A percentile compares a stretch with the other conserved stretches of the same genome.
Evolutionary conservation across 1,140 invertebrate species (phyloP).

Genomic region (Ptiloglossa arizonensis): DNA sequence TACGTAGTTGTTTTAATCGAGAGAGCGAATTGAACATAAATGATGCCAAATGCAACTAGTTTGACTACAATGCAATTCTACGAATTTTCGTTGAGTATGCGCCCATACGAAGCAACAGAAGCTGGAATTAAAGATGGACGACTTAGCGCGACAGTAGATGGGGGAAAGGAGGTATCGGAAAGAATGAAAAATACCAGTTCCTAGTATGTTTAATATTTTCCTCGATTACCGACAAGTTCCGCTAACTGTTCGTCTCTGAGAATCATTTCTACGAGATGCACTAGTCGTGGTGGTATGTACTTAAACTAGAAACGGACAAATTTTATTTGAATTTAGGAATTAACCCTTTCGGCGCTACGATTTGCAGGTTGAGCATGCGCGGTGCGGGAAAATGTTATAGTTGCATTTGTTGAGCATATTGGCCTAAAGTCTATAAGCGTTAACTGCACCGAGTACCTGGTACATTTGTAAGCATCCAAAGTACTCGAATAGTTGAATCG

Average conservation of each 20-base stretch:
- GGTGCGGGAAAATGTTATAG: too few species aligned
- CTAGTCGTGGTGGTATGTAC: neutral
- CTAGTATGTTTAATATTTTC: conserved; percentile 7
- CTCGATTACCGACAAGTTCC: neutral
- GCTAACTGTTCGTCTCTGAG: neutral
- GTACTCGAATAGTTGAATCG: too few species aligned
- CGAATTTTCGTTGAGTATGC: neutral
- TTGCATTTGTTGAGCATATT: too few species aligned
- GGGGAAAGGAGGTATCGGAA: neutral
- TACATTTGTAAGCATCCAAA: too few species aligned
- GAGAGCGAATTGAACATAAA: neutral
- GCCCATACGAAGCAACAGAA: neutral
- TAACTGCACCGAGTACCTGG: too few species aligned
- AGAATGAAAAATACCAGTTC: neutral
- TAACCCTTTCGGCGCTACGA: too few species aligned
- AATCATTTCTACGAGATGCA: neutral
- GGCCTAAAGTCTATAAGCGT: too few species aligned
- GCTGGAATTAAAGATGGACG: neutral
- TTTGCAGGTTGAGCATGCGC: too few species aligned
- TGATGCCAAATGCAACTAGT: conserved; percentile 3
- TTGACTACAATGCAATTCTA: neutral
- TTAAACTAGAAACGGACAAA: neutral
- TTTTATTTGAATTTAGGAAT: neutral
- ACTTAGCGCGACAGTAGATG: neutral
- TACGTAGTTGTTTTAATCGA: neutral